These are phyloP conservation scores for Crocuta crocuta DNA, from an alignment of 2,113 vertebrate species.

Conservation along the genomic window DNA sequence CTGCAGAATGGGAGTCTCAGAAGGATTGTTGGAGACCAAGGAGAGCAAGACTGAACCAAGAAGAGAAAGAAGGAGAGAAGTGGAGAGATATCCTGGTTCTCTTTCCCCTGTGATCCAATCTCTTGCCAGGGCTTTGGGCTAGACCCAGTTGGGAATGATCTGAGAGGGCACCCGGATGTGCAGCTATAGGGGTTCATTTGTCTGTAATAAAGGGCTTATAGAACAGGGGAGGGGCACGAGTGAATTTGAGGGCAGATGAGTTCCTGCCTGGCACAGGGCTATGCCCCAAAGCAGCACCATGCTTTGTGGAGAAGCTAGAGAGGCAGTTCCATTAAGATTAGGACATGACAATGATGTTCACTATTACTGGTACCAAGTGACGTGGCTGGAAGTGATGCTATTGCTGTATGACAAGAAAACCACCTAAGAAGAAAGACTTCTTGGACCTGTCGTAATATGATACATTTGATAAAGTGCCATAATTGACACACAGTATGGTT, in stretches of 20 bases:
- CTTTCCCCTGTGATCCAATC: not conserved
- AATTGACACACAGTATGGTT: not conserved
- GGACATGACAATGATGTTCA: not conserved
- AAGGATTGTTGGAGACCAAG: no score
- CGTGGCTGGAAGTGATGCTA: not conserved
- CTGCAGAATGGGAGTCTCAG: not conserved
- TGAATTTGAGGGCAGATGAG: not conserved
- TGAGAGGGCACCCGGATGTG: not conserved
- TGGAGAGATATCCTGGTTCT: not conserved
- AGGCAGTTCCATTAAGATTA: not conserved
- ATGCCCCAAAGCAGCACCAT: not conserved
- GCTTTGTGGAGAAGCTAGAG: not conserved
- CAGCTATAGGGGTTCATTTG: not conserved
- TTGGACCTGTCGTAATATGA: not conserved
- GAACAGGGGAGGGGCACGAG: not conserved
- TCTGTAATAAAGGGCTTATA: not conserved
- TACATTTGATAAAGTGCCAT: not conserved
- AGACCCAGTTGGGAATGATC: not conserved
- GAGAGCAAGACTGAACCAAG: not conserved
- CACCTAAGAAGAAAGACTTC: not conserved
- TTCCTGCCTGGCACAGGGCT: not conserved
- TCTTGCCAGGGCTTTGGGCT: not conserved
- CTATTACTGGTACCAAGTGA: not conserved
- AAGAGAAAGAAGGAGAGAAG: not conserved
- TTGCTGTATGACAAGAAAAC: not conserved